These are phyloP conservation scores for Anthoscopus minutus DNA, from an alignment of 2,113 vertebrate genomes.

Conservation along the genomic window DNA sequence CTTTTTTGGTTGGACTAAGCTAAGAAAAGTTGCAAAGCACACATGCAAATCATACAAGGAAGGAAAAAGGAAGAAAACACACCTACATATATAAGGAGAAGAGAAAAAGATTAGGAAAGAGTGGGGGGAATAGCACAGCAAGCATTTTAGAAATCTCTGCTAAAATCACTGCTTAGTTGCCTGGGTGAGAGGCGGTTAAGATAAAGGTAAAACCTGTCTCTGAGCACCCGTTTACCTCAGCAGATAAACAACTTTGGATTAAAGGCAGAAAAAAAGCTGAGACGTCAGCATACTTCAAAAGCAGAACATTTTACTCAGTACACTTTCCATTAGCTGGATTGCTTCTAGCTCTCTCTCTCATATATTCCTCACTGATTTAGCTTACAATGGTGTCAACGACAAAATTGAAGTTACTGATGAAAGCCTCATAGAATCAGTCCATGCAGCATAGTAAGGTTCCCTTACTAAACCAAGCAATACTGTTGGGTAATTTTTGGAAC, in stretches of 20 bases:
- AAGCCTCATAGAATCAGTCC: conserved; percentile 15
- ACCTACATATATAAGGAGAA: background rate
- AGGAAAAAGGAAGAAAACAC: background rate
- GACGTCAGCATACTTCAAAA: conserved; percentile 60
- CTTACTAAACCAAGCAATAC: background rate
- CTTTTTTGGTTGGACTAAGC: background rate
- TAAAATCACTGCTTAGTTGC: conserved; percentile 27
- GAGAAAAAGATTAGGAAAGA: background rate
- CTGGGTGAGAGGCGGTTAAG: conserved; percentile 27
- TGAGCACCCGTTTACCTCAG: conserved; percentile 52
- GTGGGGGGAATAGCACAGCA: background rate
- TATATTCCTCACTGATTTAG: background rate
- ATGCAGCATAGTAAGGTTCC: background rate
- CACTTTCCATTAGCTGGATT: conserved; percentile 45
- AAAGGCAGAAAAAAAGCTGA: background rate
- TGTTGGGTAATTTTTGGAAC: background rate
- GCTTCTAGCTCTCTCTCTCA: background rate
- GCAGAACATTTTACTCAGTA: conserved; percentile 33
- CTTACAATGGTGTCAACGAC: conserved; percentile 18
- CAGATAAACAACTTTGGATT: conserved; percentile 55
- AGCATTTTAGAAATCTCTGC: conserved; percentile 18
- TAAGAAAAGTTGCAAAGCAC: background rate
- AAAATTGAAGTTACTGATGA: conserved; percentile 49
- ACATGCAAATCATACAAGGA: background rate
- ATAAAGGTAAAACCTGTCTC: conserved; percentile 41